Conservation (phyloP, 1,140 invertebrate genomes). For the Hestina assimilis region DNA sequence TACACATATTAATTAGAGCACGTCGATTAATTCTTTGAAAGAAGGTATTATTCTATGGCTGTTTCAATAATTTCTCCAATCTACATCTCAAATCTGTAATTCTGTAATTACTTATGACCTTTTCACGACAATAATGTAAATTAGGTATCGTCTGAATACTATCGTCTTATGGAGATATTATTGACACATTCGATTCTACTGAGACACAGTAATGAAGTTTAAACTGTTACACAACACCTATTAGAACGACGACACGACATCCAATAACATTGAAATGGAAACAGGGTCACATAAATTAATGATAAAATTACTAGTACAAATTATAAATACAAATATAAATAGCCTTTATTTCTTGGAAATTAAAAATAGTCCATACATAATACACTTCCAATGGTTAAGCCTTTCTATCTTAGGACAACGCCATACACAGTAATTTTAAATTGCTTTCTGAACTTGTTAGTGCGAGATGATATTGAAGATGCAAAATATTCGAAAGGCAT, state of each 20-base stretch:
- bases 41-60: slow-evolving; percentile 5
- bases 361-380: too few species aligned
- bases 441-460: too few species aligned
- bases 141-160: neutral
- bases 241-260: slow-evolving; percentile 8
- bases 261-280: slow-evolving; percentile 2
- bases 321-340: too few species aligned
- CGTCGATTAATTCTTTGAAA: slow-evolving; percentile 9
- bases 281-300: neutral
- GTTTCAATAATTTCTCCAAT: slow-evolving; percentile 27
- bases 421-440: too few species aligned
- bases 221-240: slow-evolving; percentile 10
- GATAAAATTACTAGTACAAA: neutral
- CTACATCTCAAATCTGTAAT: neutral
- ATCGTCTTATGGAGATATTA: slow-evolving; percentile 19
- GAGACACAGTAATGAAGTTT: slow-evolving; percentile 1
- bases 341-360: too few species aligned
- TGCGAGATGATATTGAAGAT: too few species aligned
- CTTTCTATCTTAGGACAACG: neutral
- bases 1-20: slow-evolving; percentile 8
- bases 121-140: neutral
- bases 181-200: slow-evolving; percentile 7
- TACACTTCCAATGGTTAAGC: neutral
- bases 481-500: neutral
- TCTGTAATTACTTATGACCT: neutral